Percentiles rank a stretch among this genome's conserved stretches.
These are phyloP conservation scores for Peromyscus californicus DNA, from an alignment of 2,113 vertebrate genomes.

Conservation along the genomic window DNA sequence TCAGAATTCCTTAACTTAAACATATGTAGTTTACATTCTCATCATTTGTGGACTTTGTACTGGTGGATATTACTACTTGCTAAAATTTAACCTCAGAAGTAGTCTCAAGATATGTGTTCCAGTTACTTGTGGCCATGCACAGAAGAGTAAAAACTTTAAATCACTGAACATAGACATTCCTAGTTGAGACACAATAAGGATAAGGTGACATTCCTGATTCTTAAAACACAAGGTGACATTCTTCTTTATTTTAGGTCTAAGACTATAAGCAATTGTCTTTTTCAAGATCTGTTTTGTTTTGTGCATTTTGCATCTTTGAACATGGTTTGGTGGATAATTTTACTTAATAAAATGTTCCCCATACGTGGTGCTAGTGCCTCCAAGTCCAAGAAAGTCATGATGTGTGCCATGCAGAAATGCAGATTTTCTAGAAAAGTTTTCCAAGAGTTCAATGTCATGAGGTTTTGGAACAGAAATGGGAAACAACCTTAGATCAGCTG, in stretches of 20 bases:
- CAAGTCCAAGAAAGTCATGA: not conserved
- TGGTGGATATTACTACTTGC: not conserved
- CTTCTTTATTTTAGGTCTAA: not conserved
- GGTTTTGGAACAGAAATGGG: not conserved
- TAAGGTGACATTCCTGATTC: not conserved
- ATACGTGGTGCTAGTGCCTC: not conserved
- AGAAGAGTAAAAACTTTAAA: not conserved
- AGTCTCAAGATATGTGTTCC: not conserved
- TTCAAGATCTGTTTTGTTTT: not conserved
- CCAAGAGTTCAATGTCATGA: not conserved
- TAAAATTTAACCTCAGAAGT: not conserved
- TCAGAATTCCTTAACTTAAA: conserved; percentile 42
- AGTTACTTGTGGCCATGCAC: not conserved
- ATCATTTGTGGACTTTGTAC: not conserved
- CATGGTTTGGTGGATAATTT: not conserved
- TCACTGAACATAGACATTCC: not conserved
- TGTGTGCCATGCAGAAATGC: not conserved
- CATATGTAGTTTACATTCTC: not conserved
- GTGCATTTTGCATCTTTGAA: not conserved
- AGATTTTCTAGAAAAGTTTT: not conserved
- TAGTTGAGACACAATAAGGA: not conserved
- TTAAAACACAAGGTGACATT: not conserved
- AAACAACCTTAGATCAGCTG: not conserved
- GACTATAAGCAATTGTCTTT: not conserved
- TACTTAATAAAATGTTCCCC: not conserved